A percentile compares a stretch with the other conserved stretches of the same genome.
Evolutionary conservation across 2,888 invertebrate genomes (phyloP).

Genomic region (Amphimallon solstitiale): DNA sequence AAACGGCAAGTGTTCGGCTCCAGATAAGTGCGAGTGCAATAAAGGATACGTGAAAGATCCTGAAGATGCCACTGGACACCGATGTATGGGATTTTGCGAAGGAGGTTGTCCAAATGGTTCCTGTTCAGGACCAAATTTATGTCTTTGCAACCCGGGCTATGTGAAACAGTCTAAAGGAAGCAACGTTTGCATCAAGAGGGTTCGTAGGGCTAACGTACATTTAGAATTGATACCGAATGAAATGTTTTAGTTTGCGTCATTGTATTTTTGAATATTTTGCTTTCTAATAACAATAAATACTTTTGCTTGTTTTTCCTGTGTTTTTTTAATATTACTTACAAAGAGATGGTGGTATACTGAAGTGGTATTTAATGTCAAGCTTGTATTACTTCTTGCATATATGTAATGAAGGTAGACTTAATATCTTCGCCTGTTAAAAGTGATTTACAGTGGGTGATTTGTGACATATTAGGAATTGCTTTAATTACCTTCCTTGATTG

Average conservation of each 20-base stretch:
- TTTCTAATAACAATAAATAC: constrained; percentile 9
- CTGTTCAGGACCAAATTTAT: constrained; percentile 78
- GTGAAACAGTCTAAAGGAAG: constrained; percentile 73
- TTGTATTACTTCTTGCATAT: too few species aligned
- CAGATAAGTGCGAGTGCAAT: constrained; percentile 61
- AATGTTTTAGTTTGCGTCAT: constrained; percentile 28
- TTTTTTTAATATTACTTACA: too few species aligned
- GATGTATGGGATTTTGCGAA: constrained; percentile 69
- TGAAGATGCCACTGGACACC: constrained; percentile 53
- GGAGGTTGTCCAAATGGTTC: constrained; percentile 79
- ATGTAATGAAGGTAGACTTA: too few species aligned
- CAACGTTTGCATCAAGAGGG: constrained; percentile 70
- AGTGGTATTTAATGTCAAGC: too few species aligned
- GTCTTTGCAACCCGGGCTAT: constrained; percentile 78
- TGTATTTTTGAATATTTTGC: neutral
- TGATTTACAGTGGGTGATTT: too few species aligned
- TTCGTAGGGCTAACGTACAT: constrained; percentile 57
- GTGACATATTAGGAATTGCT: too few species aligned
- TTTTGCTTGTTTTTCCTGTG: neutral
- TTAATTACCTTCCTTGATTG: too few species aligned
- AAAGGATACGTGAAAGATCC: constrained; percentile 61
- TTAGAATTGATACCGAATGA: constrained; percentile 58
- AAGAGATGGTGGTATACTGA: too few species aligned
- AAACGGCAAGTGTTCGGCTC: constrained; percentile 62
- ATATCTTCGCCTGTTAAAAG: too few species aligned